Evolutionary conservation across 1,140 invertebrate genomes (phyloP).

Genomic region (Drosophila simulans): DNA sequence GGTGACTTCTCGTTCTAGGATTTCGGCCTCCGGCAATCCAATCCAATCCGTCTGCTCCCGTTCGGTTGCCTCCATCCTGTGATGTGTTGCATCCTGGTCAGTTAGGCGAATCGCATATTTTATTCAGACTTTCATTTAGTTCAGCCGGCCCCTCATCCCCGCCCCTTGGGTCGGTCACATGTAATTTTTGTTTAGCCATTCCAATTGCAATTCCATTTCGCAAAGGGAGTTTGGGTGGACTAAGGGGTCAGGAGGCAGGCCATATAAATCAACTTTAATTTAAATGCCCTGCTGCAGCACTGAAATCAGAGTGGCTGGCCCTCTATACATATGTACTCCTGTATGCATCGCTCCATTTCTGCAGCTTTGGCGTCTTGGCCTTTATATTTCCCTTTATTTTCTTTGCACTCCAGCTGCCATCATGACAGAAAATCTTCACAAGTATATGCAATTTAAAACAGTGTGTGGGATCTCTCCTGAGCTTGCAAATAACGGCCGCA

Average conservation of each 20-base stretch:
- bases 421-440: constrained; percentile 5
- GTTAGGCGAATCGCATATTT: constrained; percentile 65
- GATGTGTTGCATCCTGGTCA: constrained; percentile 57
- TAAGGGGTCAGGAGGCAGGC: constrained; percentile 2
- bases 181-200: constrained; percentile 69
- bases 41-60: constrained; percentile 38
- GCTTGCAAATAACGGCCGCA: no score
- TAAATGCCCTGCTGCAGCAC: constrained; percentile 57
- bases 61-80: neutral
- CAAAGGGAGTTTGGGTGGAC: constrained; percentile 8
- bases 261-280: constrained; percentile 80
- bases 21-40: constrained; percentile 19
- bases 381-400: constrained; percentile 17
- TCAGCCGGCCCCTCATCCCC: constrained; percentile 3
- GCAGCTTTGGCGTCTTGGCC: neutral
- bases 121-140: constrained; percentile 68
- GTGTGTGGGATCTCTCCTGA: neutral
- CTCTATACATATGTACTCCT: neutral
- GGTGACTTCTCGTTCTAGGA: constrained; percentile 4
- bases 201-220: constrained; percentile 69
- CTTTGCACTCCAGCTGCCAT: neutral
- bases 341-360: neutral
- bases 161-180: constrained; percentile 32
- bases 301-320: constrained; percentile 25
- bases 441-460: constrained; percentile 36